Conservation (phyloP, 2,113 vertebrate genomes). For the Microcebus griseorufus region DNA sequence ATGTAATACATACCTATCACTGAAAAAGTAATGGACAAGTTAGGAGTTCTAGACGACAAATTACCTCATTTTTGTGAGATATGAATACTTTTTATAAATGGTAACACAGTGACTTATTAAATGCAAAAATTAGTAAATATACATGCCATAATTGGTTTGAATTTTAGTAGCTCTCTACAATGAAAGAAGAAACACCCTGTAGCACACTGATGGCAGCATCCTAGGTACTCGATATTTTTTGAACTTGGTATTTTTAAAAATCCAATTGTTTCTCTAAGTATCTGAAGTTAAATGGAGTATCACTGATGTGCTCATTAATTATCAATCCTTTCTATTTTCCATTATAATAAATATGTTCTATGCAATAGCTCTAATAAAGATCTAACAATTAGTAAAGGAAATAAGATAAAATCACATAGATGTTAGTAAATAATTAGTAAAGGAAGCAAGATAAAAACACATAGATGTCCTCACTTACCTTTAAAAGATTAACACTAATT, state of each 20-base stretch:
- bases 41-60: background rate
- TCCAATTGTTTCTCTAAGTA: slow-evolving; percentile 24
- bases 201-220: background rate
- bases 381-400: background rate
- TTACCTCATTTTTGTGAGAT: slow-evolving; percentile 32
- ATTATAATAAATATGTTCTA: background rate
- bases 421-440: background rate
- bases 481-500: background rate
- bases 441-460: slow-evolving; percentile 9
- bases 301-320: slow-evolving; percentile 9
- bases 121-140: background rate
- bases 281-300: slow-evolving; percentile 24
- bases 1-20: background rate
- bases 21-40: background rate
- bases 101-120: background rate
- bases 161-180: background rate
- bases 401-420: slow-evolving; percentile 11
- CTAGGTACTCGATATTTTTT: background rate
- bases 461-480: background rate
- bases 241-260: background rate
- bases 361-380: slow-evolving; percentile 7
- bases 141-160: background rate
- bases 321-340: background rate
- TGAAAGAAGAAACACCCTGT: background rate
- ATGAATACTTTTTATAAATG: background rate